phyloP scores from a whole-genome alignment of 1,140 invertebrate species.

The Papilio dardanus region DNA sequence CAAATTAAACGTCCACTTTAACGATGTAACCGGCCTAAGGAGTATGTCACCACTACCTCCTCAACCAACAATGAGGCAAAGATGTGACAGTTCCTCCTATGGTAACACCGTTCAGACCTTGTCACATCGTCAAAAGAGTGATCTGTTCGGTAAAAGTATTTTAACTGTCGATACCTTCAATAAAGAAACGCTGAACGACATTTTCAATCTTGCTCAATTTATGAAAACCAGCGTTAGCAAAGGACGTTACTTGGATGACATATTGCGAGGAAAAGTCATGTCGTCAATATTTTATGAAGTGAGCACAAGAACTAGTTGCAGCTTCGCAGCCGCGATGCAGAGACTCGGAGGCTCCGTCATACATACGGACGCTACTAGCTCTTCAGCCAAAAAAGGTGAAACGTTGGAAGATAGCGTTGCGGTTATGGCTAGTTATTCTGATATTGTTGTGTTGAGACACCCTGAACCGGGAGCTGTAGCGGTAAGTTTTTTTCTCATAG shows the following conservation, averaged over 20 bases:
- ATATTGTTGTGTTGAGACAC: conserved; percentile 97
- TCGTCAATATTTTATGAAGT: conserved; percentile 98
- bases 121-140: conserved; percentile 74
- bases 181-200: conserved; percentile 95
- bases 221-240: conserved; percentile 92
- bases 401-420: conserved; percentile 94
- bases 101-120: conserved; percentile 75
- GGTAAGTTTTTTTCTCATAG: conserved; percentile 83
- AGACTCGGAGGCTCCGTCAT: conserved; percentile 96
- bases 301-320: conserved; percentile 97
- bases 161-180: conserved; percentile 93
- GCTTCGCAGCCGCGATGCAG: conserved; percentile 98
- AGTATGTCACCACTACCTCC: conserved; percentile 78
- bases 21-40: conserved; percentile 71
- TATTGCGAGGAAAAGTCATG: conserved; percentile 97
- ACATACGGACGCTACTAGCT: conserved; percentile 93
- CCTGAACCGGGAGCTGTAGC: conserved; percentile 95
- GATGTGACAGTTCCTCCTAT: conserved; percentile 83
- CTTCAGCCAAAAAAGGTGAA: conserved; percentile 98
- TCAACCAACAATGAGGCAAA: conserved; percentile 76
- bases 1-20: conserved; percentile 84
- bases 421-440: conserved; percentile 93
- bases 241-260: conserved; percentile 92
- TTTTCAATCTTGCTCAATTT: conserved; percentile 97
- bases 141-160: conserved; percentile 90